Conservation (phyloP, 2,113 vertebrate genomes). For the Mesoclemmys tuberculata region DNA sequence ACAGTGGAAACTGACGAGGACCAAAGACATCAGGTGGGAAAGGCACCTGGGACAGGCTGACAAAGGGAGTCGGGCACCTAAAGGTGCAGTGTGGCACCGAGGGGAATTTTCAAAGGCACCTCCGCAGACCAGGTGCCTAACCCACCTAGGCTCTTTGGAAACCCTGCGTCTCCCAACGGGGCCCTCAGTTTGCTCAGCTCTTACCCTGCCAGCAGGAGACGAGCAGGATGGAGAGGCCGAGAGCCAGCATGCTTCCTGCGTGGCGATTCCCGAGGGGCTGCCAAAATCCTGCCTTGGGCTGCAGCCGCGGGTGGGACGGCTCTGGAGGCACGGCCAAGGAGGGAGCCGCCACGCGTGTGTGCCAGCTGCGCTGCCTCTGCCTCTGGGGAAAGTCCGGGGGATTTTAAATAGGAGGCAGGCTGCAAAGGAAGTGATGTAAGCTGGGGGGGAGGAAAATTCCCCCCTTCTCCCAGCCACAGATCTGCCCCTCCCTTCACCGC, state of each 20-base stretch:
- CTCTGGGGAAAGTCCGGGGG: neutral
- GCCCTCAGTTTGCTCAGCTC: neutral
- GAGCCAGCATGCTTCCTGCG: neutral
- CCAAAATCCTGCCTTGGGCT: too few relatives aligned
- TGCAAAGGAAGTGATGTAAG: slow-evolving; percentile 41
- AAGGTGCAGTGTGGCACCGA: too few relatives aligned
- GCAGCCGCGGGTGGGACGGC: neutral
- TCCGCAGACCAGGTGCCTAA: neutral
- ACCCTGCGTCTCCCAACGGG: too few relatives aligned
- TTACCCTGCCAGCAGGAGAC: slow-evolving; percentile 21
- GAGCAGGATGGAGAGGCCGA: neutral
- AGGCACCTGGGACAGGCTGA: too few relatives aligned
- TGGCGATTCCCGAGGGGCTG: neutral
- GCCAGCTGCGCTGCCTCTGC: neutral
- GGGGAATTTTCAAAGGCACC: too few relatives aligned
- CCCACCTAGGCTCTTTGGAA: neutral
- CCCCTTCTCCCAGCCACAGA: neutral
- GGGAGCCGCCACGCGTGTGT: neutral
- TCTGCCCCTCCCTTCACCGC: too few relatives aligned
- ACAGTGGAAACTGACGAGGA: too few relatives aligned
- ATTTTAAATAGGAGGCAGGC: slow-evolving; percentile 30
- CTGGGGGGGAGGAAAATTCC: neutral
- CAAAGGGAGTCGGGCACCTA: too few relatives aligned
- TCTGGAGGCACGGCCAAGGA: too few relatives aligned
- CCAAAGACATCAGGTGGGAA: too few relatives aligned